These are phyloP conservation scores for Lacanobia oleracea DNA, from an alignment of 2,888 invertebrate species.

Conservation along the genomic window DNA sequence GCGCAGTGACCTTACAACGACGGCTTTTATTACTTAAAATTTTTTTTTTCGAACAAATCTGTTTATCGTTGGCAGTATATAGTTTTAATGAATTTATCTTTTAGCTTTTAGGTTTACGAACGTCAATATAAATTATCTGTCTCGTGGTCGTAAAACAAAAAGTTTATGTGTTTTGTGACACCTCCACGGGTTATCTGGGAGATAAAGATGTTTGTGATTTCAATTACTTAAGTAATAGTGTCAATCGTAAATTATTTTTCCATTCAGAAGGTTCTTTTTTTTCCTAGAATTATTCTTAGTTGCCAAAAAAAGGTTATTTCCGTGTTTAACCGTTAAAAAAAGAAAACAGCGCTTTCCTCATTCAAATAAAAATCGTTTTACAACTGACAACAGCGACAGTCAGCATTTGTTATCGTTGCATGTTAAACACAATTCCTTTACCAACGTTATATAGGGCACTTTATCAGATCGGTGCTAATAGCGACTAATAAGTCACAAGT, in stretches of 20 bases:
- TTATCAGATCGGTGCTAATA: constrained; percentile 61
- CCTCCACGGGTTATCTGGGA: constrained; percentile 69
- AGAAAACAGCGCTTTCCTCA: background rate
- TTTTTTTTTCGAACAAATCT: constrained; percentile 32
- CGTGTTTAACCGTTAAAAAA: background rate
- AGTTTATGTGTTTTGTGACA: constrained; percentile 76
- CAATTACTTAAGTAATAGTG: constrained; percentile 57
- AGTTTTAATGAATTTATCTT: constrained; percentile 60
- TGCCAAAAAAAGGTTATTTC: background rate
- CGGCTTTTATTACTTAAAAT: constrained; percentile 41
- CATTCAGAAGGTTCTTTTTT: background rate
- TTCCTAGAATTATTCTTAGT: background rate
- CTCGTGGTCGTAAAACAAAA: constrained; percentile 71
- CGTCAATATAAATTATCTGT: constrained; percentile 68
- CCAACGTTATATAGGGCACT: constrained; percentile 37
- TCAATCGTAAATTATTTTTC: constrained; percentile 36
- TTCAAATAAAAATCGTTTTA: constrained; percentile 19
- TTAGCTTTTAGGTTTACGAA: constrained; percentile 54
- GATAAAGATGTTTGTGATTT: constrained; percentile 71
- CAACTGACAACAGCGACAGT: constrained; percentile 33
- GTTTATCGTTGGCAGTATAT: constrained; percentile 42
- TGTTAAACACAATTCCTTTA: constrained; percentile 52
- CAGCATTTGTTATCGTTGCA: constrained; percentile 45
- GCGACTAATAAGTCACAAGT: constrained; percentile 54
- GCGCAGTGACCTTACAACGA: constrained; percentile 63